Evolutionary conservation across 2,797 vertebrate species (phyloP), one percentile per base, ranked within the genome.

Genomic region (Chiroxiphia lanceolata): DNA sequence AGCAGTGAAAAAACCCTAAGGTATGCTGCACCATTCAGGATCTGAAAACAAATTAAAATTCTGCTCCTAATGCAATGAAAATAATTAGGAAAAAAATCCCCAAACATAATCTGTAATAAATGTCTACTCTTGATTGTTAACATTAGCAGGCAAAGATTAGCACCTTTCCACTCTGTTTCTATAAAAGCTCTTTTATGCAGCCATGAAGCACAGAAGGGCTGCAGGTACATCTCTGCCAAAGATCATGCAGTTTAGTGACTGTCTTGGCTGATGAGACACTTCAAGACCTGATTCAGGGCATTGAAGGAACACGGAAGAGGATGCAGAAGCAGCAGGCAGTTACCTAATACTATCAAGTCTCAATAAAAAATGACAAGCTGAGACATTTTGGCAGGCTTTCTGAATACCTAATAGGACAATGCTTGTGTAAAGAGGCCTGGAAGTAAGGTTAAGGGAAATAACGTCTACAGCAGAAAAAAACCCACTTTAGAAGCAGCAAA

Each of bases 281-380:
- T 83, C 15, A 33, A 92, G 90, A 90, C 44, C 42, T 57, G 91
- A 86, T 71, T 45, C 63, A 44, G 83, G 13, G 47, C 63, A 26
- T 2, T 47, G 70, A 51, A 75, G 77, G 61, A 95, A 83, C 83
- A 71, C 1, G 18, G 74, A 53, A 94, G 75, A 91, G 38, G 69
- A 83, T 87, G 92, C 77, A 89, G 76, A 80, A 94, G 56, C 79
- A 94, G 71, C 89, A 91, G 88, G 92, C 83, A 51, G 86, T 84
- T 93, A 95, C 74, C 85, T 88, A 93, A 90, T 81, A 69, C 59
- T 74, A 94, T 69, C 69, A 83, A 91, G 64, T 90, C 87, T 79
- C 94, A 89, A 69, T 95, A 90, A 87, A 78, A 90, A 86, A 71
- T 67, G 83, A 93, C 94, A 90, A 88, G 80, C 86, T 75, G 83